Evolutionary conservation across 2,797 vertebrate species (phyloP), one percentile per base, ranked within the genome.

Genomic region (Aselliscus stoliczkanus): DNA sequence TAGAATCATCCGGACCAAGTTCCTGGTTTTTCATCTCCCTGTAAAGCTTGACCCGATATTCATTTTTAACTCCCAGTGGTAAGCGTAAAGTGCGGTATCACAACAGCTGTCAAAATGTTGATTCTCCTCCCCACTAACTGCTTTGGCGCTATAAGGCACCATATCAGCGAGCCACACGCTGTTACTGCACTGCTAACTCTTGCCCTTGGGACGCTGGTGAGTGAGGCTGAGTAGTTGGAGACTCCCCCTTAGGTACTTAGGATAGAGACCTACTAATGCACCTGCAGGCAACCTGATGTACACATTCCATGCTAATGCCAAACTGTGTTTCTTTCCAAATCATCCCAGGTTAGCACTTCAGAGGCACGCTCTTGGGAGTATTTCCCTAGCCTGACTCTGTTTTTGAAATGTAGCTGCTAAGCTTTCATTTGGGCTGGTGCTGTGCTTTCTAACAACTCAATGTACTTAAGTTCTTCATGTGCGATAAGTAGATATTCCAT

Each of bases 311-410:
- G 0, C 37, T 50, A 96, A 91, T 94, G 96, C 96, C 95, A 95
- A 98, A 97, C 97, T 95, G 94, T 98, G 97, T 98, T 98, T 98
- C 98, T 97, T 98, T 98, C 97, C 96, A 97, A 97, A 92, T 98
- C 98, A 97, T 97, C 98, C 98, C 97, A 97, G 95, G 84, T 85
- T 98, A 96, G 93, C 95, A 93, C 97, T 97, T 98, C 94, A 96
- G 94, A 98, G 94, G 65, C 64, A 70, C 54, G 88, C 97, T 98
- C 97, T 89, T 92, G 96, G 97, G 97, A 97, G 73, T 96, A 95
- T 44, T 94, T 93, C 90, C 67, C 47, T 90, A 67, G 77, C 70
- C 94, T 44, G 65, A 82, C 80, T 83, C 72, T 79, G 86, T 34
- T 96, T 98, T 97, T 54, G 2, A 97, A 97, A 97, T 0, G 0